Evolutionary conservation across 2,797 vertebrate species (phyloP).

Genomic region (Pseudotriccus pelzelni): DNA sequence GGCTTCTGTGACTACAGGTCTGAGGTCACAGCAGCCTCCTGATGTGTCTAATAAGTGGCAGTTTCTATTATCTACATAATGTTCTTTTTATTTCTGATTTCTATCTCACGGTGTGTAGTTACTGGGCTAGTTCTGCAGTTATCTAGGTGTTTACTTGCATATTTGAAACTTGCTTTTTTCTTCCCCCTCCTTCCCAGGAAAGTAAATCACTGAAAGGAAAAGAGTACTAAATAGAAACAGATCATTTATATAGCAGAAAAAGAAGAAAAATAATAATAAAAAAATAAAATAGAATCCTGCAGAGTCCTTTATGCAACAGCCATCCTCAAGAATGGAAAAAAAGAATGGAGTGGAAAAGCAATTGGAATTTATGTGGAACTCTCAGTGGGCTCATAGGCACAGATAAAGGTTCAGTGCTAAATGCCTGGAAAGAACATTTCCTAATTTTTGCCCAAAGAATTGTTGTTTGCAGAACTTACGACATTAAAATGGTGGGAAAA

Average conservation of each 20-base stretch:
- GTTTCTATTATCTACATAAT: slow-evolving; percentile 16
- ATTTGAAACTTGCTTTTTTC: slow-evolving; percentile 2
- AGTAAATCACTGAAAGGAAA: slow-evolving; percentile 12
- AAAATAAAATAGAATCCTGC: not conserved
- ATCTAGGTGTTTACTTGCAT: not conserved
- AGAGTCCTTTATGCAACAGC: not conserved
- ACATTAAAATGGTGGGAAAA: slow-evolving; percentile 8
- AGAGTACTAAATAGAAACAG: not conserved
- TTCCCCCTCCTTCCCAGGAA: not conserved
- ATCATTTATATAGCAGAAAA: slow-evolving; percentile 39
- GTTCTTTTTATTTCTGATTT: slow-evolving; percentile 20
- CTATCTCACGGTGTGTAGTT: not conserved
- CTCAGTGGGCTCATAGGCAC: slow-evolving; percentile 40
- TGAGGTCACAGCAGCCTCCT: not conserved
- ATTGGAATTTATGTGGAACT: slow-evolving; percentile 56
- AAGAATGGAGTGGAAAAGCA: slow-evolving; percentile 44
- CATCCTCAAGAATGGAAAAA: slow-evolving; percentile 54
- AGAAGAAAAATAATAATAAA: not conserved
- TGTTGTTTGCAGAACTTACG: slow-evolving; percentile 18
- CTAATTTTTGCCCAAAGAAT: slow-evolving; percentile 54
- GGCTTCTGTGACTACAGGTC: not conserved
- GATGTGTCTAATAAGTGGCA: not conserved
- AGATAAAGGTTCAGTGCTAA: slow-evolving; percentile 55
- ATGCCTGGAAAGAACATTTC: slow-evolving; percentile 67
- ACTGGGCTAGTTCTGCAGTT: not conserved